Conservation (phyloP, 2,797 vertebrate genomes). For the Pangasius macronema region DNA sequence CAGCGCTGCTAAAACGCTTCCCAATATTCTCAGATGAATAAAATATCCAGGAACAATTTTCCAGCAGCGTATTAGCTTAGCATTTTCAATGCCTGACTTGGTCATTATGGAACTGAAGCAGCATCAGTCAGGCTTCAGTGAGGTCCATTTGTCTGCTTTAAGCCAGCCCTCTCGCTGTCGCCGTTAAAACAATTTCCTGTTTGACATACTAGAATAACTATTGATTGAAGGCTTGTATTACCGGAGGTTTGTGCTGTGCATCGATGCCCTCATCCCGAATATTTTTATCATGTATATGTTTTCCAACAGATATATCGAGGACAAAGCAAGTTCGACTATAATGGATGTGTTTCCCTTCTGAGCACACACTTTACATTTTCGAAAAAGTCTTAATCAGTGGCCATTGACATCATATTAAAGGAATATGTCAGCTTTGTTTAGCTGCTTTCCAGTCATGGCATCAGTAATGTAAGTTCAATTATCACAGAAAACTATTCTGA, state of each 20-base stretch:
- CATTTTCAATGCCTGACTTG: constrained; percentile 43
- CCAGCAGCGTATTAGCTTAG: constrained; percentile 47
- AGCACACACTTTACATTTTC: background rate
- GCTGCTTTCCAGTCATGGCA: background rate
- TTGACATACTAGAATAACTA: constrained; percentile 59
- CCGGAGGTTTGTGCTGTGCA: constrained; percentile 49
- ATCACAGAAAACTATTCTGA: background rate
- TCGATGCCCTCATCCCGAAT: constrained; percentile 37
- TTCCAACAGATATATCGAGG: constrained; percentile 31
- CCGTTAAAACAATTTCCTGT: constrained; percentile 61
- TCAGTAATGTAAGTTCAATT: background rate
- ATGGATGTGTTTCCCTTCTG: background rate
- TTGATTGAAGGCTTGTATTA: constrained; percentile 60
- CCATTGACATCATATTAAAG: background rate
- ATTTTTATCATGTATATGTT: constrained; percentile 46
- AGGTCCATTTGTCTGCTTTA: constrained; percentile 54
- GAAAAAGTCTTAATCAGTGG: background rate
- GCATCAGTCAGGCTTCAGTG: constrained; percentile 48
- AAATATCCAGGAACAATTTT: constrained; percentile 53
- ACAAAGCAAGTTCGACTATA: background rate
- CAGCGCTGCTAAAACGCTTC: constrained; percentile 53
- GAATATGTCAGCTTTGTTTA: background rate
- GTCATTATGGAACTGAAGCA: constrained; percentile 42
- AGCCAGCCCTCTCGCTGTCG: constrained; percentile 45
- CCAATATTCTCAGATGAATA: constrained; percentile 52